phyloP scores from a whole-genome alignment of 2,888 invertebrate genomes.

The Melieria picta region DNA sequence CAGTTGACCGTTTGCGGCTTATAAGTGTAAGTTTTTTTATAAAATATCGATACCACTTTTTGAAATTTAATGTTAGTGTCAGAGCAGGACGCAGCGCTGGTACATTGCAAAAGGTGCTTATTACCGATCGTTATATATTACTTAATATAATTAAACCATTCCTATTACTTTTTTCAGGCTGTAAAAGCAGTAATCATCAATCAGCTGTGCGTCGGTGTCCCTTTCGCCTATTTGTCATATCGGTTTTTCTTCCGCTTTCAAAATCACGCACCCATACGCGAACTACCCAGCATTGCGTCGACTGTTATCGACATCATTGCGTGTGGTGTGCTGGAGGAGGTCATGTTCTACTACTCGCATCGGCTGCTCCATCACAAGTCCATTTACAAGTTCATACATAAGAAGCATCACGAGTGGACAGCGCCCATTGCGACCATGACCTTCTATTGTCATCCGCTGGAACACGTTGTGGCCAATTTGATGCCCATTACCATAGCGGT shows the following conservation, averaged over 20 bases:
- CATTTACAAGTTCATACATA: constrained; percentile 83
- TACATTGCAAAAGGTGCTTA: too few species aligned
- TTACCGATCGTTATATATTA: too few species aligned
- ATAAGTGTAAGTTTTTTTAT: constrained; percentile 65
- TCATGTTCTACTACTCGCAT: constrained; percentile 85
- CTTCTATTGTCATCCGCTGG: constrained; percentile 74
- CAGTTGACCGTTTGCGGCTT: constrained; percentile 71
- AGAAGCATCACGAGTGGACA: constrained; percentile 88
- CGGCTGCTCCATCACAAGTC: constrained; percentile 78
- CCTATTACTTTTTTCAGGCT: constrained; percentile 65
- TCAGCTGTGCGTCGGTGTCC: constrained; percentile 74
- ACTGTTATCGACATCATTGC: constrained; percentile 74
- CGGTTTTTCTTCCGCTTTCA: constrained; percentile 44
- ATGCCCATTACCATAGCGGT: constrained; percentile 78
- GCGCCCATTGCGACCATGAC: constrained; percentile 78
- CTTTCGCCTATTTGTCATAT: constrained; percentile 65
- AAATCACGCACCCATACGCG: constrained; percentile 67
- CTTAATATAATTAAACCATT: neutral
- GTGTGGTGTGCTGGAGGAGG: constrained; percentile 79
- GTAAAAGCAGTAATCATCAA: constrained; percentile 76
- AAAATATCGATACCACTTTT: neutral
- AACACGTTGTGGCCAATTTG: constrained; percentile 79
- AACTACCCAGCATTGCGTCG: constrained; percentile 79
- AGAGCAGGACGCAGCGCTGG: neutral
- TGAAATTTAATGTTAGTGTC: neutral